Evolutionary conservation across 2,797 vertebrate species (phyloP), one percentile per base, ranked within the genome.

Genomic region (Merluccius polli): DNA sequence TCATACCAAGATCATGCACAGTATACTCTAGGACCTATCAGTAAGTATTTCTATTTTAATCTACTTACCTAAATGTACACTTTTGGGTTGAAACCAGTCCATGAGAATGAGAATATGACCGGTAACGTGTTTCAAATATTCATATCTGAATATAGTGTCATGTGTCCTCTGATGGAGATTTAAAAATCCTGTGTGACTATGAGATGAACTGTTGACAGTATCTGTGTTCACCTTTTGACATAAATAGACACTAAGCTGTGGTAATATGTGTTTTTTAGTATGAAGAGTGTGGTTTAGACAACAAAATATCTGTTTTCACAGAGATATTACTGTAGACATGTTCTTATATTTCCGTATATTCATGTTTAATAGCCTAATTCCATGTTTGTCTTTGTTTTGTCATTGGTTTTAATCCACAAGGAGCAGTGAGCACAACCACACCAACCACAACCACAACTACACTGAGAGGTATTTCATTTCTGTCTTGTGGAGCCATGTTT

Each of bases 11-110:
- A 1, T 31, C 5, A n/a, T 1, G 0, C 9, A 67, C 0, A 0
- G 0, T 0, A 77, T 73, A 0, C 2, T 9, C 70, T 86, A 41
- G 70, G 33, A 73, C 44, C 80, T 29, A 8, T 79, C 11, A 13
- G 84, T 86, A 48, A 84, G 84, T 82, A 77, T 81, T 68, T 33
- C 1, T 12, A 48, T 71, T 8, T 33, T 24, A 11, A 35, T 33
- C 15, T 70, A 70, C 18, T 70, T 1, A 31, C 78, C 74, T 36
- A 59, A n/a, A n/a, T 59, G 3, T n/a, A 59, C 21, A 48, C 3
- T 48, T 48, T 48, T 48, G 44, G 12, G 16, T 48, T 48, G 5
- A 48, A 18, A 18, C 44, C 16, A 4, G 6, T 48, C 5, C 36
- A 36, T 48, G 16, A 5, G 16, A 48, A 48, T 18, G 7, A n/a